These are phyloP conservation scores for Sebastes reedi DNA, from an alignment of 2,797 vertebrate genomes.

Conservation along the genomic window DNA sequence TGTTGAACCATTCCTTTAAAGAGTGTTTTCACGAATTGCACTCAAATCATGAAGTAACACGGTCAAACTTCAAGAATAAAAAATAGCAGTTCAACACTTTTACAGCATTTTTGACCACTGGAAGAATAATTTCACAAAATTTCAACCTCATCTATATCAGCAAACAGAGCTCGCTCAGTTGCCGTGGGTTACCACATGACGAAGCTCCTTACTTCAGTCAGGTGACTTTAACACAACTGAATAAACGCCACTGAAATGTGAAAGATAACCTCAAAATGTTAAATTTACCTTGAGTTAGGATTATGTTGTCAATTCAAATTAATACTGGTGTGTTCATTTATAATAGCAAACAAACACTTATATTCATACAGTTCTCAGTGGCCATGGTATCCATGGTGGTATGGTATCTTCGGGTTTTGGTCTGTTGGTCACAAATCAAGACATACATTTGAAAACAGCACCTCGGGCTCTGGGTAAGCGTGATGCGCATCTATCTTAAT, in stretches of 20 bases:
- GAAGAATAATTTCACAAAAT: not conserved
- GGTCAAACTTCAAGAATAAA: not conserved
- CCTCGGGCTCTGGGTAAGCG: not conserved
- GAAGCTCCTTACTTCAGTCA: not conserved
- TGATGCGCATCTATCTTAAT: not conserved
- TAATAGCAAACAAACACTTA: not conserved
- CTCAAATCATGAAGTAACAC: not conserved
- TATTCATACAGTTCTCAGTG: not conserved
- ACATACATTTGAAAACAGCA: not conserved
- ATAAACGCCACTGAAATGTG: not conserved
- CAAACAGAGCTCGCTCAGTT: not conserved
- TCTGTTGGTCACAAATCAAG: not conserved
- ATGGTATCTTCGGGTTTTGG: not conserved
- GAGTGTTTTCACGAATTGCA: not conserved
- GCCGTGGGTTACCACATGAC: not conserved
- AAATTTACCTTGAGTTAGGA: not conserved
- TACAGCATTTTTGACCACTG: not conserved
- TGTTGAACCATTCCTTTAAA: not conserved
- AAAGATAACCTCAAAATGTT: not conserved
- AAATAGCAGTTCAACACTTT: not conserved
- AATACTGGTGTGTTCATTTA: not conserved
- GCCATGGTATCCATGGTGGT: not conserved
- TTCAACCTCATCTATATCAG: not conserved
- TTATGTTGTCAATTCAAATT: not conserved
- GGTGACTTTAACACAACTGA: not conserved